Evolutionary conservation across 2,113 vertebrate genomes (phyloP).

Genomic region (Dromiciops gliroides): DNA sequence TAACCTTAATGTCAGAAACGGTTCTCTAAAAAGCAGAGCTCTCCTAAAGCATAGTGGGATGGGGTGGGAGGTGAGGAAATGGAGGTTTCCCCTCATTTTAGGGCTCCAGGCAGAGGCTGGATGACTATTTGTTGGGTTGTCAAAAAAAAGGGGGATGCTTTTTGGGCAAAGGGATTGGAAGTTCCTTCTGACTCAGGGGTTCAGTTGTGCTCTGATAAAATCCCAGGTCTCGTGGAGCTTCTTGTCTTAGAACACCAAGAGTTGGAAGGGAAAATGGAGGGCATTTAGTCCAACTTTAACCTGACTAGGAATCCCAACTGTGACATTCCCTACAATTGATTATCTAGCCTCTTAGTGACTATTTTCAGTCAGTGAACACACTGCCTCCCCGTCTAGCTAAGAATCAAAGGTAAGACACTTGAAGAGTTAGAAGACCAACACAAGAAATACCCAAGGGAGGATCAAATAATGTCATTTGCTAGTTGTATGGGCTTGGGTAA

Average conservation of each 20-base stretch:
- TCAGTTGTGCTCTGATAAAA: neutral
- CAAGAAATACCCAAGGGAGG: neutral
- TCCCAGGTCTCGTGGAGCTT: neutral
- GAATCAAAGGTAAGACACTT: neutral
- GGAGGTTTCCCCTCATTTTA: neutral
- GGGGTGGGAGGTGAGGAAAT: neutral
- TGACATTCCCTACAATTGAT: neutral
- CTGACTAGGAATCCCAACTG: neutral
- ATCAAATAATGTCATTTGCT: neutral
- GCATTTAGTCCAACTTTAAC: neutral
- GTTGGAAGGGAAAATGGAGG: neutral
- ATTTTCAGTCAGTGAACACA: neutral
- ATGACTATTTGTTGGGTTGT: neutral
- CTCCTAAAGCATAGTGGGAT: neutral
- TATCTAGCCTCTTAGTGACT: neutral
- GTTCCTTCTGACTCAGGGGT: neutral
- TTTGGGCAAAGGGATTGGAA: neutral
- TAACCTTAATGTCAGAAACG: neutral
- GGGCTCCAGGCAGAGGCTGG: neutral
- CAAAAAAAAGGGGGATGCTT: neutral
- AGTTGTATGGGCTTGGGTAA: neutral
- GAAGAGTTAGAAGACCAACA: neutral
- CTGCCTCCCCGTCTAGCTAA: neutral
- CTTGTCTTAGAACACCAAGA: neutral
- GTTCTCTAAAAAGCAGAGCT: neutral